These are phyloP conservation scores for Oryzias celebensis DNA, from an alignment of 2,113 vertebrate genomes.

Conservation along the genomic window DNA sequence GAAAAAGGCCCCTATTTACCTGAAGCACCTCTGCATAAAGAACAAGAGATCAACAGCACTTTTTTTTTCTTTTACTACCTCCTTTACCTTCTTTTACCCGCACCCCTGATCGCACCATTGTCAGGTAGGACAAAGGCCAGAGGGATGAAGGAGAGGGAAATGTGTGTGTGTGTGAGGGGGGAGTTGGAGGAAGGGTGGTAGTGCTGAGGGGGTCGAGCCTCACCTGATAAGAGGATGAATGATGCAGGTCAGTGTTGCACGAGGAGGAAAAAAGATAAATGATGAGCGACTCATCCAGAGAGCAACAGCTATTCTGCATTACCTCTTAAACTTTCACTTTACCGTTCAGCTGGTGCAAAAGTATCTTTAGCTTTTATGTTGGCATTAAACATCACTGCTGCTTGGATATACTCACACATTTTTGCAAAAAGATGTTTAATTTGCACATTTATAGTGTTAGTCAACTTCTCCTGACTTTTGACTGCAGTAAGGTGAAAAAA, in stretches of 20 bases:
- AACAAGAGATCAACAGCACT: constrained; percentile 62
- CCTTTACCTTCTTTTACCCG: constrained; percentile 34
- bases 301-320: not conserved
- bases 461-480: no score
- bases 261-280: constrained; percentile 25
- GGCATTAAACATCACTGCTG: no score
- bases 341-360: no score
- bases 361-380: no score
- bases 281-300: constrained; percentile 13
- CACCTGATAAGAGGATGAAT: constrained; percentile 75
- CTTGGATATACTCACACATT: no score
- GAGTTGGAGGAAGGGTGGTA: not conserved
- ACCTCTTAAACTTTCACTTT: no score
- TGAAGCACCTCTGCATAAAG: constrained; percentile 68
- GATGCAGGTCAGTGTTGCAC: constrained; percentile 52
- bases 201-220: constrained; percentile 10
- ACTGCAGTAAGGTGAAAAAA: not conserved
- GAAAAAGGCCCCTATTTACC: constrained; percentile 62
- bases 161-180: constrained; percentile 6
- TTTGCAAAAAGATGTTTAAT: no score
- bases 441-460: no score
- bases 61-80: constrained; percentile 55
- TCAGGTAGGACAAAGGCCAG: constrained; percentile 63
- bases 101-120: constrained; percentile 62
- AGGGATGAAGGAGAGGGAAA: constrained; percentile 44